These are phyloP conservation scores for Siniperca obscura DNA, from an alignment of 2,797 vertebrate genomes.

Conservation along the genomic window DNA sequence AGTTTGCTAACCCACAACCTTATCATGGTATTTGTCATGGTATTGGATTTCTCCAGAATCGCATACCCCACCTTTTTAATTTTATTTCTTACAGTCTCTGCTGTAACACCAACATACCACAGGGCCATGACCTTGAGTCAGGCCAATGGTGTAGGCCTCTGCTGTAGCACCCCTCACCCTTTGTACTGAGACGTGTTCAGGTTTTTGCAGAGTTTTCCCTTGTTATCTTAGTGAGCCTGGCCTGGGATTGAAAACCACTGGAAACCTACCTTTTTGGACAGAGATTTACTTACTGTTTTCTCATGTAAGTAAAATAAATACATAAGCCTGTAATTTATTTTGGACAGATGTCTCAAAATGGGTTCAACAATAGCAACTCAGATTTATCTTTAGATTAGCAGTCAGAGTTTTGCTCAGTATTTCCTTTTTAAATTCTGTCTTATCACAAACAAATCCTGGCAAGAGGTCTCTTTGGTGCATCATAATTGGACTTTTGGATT, in stretches of 20 bases:
- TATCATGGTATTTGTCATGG: no score
- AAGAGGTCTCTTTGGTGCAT: constrained; percentile 39
- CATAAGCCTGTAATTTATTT: constrained; percentile 2
- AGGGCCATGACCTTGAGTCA: constrained; percentile 7
- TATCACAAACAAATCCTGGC: constrained; percentile 45
- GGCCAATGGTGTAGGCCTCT: not conserved
- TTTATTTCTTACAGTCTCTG: not conserved
- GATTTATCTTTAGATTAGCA: constrained; percentile 40
- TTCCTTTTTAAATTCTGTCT: constrained; percentile 29
- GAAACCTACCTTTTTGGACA: not conserved
- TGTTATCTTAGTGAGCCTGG: not conserved
- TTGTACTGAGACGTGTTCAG: not conserved
- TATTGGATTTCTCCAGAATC: no score
- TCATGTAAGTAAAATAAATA: not conserved
- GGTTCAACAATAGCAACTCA: not conserved
- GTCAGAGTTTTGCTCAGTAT: constrained; percentile 2
- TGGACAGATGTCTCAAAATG: constrained; percentile 2
- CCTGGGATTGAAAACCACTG: not conserved
- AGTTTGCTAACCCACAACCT: no score
- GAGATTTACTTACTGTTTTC: not conserved
- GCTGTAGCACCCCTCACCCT: not conserved
- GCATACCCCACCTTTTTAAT: not conserved
- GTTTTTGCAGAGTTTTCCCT: not conserved
- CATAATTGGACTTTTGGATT: constrained; percentile 55
- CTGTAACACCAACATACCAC: not conserved